A percentile compares a stretch with the other conserved stretches of the same genome.
Conservation (phyloP, 2,888 invertebrate species). For the Myopa tessellatipennis region DNA sequence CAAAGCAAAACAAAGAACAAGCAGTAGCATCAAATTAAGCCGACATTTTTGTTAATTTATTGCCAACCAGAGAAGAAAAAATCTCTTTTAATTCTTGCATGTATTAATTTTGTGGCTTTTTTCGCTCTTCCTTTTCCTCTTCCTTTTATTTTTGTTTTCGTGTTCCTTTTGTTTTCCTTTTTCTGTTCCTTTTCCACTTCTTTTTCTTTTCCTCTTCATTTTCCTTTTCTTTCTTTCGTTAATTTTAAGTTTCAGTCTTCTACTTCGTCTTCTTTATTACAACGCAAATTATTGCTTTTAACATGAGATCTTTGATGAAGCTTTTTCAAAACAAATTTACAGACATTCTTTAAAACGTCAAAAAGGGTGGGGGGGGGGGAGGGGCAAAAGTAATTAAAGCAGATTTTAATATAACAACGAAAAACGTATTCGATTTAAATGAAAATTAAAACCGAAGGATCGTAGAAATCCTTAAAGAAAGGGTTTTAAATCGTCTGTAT, state of each 20-base stretch:
- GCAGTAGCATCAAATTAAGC: constrained; percentile 11
- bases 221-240: not conserved
- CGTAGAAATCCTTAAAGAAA: too few relatives aligned
- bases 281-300: too few relatives aligned
- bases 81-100: constrained; percentile 3
- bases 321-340: too few relatives aligned
- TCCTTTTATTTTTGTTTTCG: not conserved
- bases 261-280: not conserved
- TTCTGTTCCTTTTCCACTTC: not conserved
- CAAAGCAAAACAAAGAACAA: not conserved
- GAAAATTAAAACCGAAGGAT: too few relatives aligned
- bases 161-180: not conserved
- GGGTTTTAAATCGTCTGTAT: too few relatives aligned
- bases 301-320: too few relatives aligned
- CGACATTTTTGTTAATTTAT: constrained; percentile 4
- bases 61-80: not conserved
- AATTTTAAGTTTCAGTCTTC: not conserved
- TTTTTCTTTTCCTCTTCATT: not conserved
- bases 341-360: not conserved
- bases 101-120: not conserved
- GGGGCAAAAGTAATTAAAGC: too few relatives aligned
- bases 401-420: too few relatives aligned
- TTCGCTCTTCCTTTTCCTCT: not conserved
- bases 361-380: too few relatives aligned
- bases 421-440: too few relatives aligned